Evolutionary conservation across 92 coral and sea anemone genomes (phyloP), one percentile per base, ranked within the genome.

Genomic region (Muricea muricata): DNA sequence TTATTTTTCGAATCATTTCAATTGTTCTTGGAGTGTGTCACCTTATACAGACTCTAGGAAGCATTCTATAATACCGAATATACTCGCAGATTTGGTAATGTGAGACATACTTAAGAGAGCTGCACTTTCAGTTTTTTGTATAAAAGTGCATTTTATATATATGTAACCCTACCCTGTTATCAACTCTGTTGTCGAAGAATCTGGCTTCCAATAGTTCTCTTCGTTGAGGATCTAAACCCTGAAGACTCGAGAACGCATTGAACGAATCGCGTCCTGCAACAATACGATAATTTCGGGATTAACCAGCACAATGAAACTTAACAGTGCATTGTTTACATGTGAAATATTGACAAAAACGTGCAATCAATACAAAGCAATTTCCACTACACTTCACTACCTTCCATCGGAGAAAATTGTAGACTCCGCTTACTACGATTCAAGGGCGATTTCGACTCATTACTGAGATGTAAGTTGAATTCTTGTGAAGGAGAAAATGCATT

Each of bases 181-280:
- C 29, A 50, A 93, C 97, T 86, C 97, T 75, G 15, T 94, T 94
- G 34, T 94, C 90, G 18, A 93, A 90, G 58, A 96, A 96, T 77
- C 99, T 89, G 21, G 97, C 95, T 57, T 96, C 99, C 45, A 96
- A 78, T 32, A 93, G 85, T 52, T 97, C 99, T 28, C 97, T 90
- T 55, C 91, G 94, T 39, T 89, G 95, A 14, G 99, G 99, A 73
- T 97, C 97, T 83, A 97, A 57, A 45, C 97, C 98, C 50, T 94
- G 98, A 28, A 97, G 92, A 55, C 99, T 93, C 48, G 99, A 90
- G 84, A 97, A 97, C 46, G 80, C 80, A 66, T 84, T 87, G 73
- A 73, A 86, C 18, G 80, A 87, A 23, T 87, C 91, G 6, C 84
- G 83, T 32, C 83, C 83, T 78, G 65, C 14, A 78, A 56, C 54